Evolutionary conservation across 2,113 vertebrate genomes (phyloP), one percentile per base, ranked within the genome.

Genomic region (Hiodon tergisus): DNA sequence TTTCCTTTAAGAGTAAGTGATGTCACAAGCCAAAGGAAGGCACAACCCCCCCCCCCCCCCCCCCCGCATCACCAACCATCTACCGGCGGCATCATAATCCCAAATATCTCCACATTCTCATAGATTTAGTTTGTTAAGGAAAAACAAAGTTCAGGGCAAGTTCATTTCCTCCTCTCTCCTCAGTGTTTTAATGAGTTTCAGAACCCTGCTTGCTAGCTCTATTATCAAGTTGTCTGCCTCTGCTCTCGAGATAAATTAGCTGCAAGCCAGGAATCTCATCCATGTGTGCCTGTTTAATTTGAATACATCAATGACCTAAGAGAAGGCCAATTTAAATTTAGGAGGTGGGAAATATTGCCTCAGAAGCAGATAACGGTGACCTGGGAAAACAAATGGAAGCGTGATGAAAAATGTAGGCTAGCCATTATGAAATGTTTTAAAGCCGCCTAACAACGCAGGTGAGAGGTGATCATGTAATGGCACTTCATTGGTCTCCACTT

Each of bases 161-260:
- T 84, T 85, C 81, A 84, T 77, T 71, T 76, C 48, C 62, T 17
- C 69, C 80, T 81, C 47, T 76, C 79, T 75, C 76, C 74, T 76
- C 71, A 66, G 78, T 9, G 67, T 77, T 84, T 79, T 85, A 87
- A 87, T 85, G 83, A 86, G 85, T 78, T 73, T 73, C 71, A 78
- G 70, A 79, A 73, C 67, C 67, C 74, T 2, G 71, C 77, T 74
- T 73, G 71, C 77, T 82, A 68, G 71, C 73, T 78, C 84, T 50
- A 72, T 83, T 78, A 84, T 82, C 66, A 61, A 81, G 72, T 69
- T 52, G 65, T 80, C 77, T 80, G 78, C 75, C 69, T 46, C 67
- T 10, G 76, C 81, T 70, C 17, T 77, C 81, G 77, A 60, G 79
- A 75, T 76, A 80, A 85, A 85, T 87, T 78, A 85, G 79, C 82